phyloP scores from a whole-genome alignment of 2,797 vertebrate species.

The Eulemur rubriventer region DNA sequence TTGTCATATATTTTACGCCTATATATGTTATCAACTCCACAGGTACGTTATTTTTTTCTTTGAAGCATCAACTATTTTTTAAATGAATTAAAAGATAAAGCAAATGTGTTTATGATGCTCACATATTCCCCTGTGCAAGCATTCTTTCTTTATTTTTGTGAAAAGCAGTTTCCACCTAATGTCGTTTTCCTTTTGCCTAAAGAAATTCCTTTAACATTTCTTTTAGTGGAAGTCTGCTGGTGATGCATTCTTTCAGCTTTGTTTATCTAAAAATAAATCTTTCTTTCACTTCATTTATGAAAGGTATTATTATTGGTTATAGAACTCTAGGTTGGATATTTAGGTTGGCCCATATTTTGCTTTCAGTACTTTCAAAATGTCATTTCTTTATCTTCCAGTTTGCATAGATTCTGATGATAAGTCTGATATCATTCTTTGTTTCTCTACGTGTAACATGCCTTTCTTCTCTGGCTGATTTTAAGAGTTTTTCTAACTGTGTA shows the following conservation, averaged over 20 bases:
- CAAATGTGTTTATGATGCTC: not conserved
- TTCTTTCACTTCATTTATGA: constrained; percentile 7
- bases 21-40: not conserved
- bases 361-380: not conserved
- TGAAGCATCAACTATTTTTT: not conserved
- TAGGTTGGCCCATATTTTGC: not conserved
- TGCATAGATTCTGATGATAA: not conserved
- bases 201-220: not conserved
- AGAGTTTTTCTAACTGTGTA: not conserved
- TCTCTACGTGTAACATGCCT: not conserved
- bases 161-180: not conserved
- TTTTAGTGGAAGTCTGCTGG: not conserved
- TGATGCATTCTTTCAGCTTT: not conserved
- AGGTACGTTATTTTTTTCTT: not conserved
- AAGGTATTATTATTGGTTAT: not conserved
- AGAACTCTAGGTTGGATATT: not conserved
- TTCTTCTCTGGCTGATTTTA: not conserved
- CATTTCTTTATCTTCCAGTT: not conserved
- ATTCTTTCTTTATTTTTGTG: not conserved
- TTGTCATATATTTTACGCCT: not conserved
- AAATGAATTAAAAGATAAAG: not conserved
- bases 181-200: not conserved
- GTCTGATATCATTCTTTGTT: not conserved
- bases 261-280: not conserved
- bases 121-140: not conserved